Conservation (phyloP, 2,888 invertebrate species). For the Lypha dubia region DNA sequence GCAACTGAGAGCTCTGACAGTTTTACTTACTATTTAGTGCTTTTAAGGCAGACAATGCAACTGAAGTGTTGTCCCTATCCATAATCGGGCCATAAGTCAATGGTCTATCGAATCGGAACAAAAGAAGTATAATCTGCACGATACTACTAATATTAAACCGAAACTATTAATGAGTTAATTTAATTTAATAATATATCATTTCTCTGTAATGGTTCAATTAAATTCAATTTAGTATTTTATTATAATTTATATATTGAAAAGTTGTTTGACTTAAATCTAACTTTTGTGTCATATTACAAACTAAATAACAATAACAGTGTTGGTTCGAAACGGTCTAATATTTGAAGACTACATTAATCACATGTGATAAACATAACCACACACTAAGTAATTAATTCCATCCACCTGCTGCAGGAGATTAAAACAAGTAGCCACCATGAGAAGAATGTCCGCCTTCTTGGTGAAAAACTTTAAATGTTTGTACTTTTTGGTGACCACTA, state of each 20-base stretch:
- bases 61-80: too few relatives aligned
- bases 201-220: not conserved
- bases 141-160: too few relatives aligned
- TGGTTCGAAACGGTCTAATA: constrained; percentile 68
- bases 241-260: constrained; percentile 28
- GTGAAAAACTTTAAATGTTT: constrained; percentile 57
- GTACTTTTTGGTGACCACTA: constrained; percentile 42
- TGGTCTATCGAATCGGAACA: too few relatives aligned
- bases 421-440: constrained; percentile 75
- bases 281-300: constrained; percentile 71
- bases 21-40: too few relatives aligned
- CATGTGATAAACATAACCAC: constrained; percentile 42
- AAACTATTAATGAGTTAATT: too few relatives aligned
- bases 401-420: constrained; percentile 63
- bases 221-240: constrained; percentile 18
- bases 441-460: constrained; percentile 48
- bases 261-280: constrained; percentile 63
- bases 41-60: too few relatives aligned
- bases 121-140: too few relatives aligned
- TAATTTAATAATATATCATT: too few relatives aligned
- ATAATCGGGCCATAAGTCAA: too few relatives aligned
- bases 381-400: constrained; percentile 74
- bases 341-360: constrained; percentile 75
- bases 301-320: constrained; percentile 77
- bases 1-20: too few relatives aligned